Evolutionary conservation across 2,797 vertebrate species (phyloP).

Genomic region (Lacerta agilis): DNA sequence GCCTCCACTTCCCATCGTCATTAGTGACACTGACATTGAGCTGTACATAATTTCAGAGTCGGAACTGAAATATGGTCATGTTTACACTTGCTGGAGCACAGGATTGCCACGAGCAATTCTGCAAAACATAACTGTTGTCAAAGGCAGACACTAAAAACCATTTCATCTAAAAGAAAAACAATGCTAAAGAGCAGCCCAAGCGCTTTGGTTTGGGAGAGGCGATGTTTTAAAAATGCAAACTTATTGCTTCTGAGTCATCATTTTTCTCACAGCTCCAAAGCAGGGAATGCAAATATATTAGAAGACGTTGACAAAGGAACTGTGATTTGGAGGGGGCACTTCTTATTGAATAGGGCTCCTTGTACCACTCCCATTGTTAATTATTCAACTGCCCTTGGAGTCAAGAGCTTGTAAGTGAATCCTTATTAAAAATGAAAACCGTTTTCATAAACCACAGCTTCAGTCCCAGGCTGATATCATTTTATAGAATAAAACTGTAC

Average conservation of each 20-base stretch:
- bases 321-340: not conserved
- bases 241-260: not conserved
- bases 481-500: not conserved
- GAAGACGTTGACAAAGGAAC: slow-evolving; percentile 17
- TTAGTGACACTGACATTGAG: not conserved
- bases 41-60: not conserved
- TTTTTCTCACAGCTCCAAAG: slow-evolving; percentile 2
- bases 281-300: not conserved
- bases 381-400: slow-evolving; percentile 51
- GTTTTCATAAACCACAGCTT: slow-evolving; percentile 24
- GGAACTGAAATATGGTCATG: not conserved
- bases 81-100: not conserved
- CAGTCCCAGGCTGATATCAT: slow-evolving; percentile 16
- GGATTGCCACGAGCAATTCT: slow-evolving; percentile 15
- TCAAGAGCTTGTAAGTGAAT: not conserved
- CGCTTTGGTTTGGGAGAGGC: not conserved
- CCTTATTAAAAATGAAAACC: slow-evolving; percentile 38
- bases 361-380: slow-evolving; percentile 31
- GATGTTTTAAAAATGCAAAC: not conserved
- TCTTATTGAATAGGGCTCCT: not conserved
- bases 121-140: slow-evolving; percentile 30
- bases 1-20: not conserved
- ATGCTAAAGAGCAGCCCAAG: not conserved
- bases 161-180: not conserved
- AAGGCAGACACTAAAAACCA: not conserved